Percentiles rank a stretch among this genome's conserved stretches.
phyloP scores from a whole-genome alignment of 2,113 vertebrate species.

The Rutilus rutilus region DNA sequence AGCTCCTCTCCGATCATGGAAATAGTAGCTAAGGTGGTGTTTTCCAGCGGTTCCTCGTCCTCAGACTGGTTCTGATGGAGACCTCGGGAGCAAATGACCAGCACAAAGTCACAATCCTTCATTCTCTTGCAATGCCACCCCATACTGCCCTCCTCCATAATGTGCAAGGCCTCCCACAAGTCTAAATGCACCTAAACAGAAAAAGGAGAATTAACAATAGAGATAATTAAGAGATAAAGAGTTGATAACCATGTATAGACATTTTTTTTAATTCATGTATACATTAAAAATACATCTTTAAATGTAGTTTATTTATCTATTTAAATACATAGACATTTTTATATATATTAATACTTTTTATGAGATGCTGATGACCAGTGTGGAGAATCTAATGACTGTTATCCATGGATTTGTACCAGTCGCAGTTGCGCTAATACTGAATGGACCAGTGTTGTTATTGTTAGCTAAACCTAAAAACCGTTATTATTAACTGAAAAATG shows the following conservation, averaged over 20 bases:
- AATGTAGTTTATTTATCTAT: not conserved
- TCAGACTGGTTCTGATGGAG: constrained; percentile 45
- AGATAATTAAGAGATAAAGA: not conserved
- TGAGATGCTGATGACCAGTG: too few relatives aligned
- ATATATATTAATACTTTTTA: not conserved
- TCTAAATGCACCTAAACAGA: constrained; percentile 74
- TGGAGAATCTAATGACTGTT: too few relatives aligned
- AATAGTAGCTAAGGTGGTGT: constrained; percentile 56
- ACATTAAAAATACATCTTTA: not conserved
- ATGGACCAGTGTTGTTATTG: too few relatives aligned
- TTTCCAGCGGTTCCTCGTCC: constrained; percentile 5
- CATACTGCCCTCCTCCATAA: constrained; percentile 72
- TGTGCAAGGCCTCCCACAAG: constrained; percentile 75
- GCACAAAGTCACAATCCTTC: constrained; percentile 73
- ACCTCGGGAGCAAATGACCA: constrained; percentile 75
- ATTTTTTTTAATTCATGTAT: not conserved
- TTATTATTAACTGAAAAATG: too few relatives aligned
- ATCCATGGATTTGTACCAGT: too few relatives aligned
- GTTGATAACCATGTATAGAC: not conserved
- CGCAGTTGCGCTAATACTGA: too few relatives aligned
- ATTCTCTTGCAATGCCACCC: constrained; percentile 73
- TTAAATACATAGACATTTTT: too few relatives aligned
- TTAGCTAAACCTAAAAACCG: too few relatives aligned
- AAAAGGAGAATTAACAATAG: not conserved
- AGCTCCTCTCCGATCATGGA: constrained; percentile 72